Percentiles rank a stretch among this genome's conserved stretches.
These are phyloP conservation scores for Agrypnia vestita DNA, from an alignment of 1,140 invertebrate species.

Conservation along the genomic window DNA sequence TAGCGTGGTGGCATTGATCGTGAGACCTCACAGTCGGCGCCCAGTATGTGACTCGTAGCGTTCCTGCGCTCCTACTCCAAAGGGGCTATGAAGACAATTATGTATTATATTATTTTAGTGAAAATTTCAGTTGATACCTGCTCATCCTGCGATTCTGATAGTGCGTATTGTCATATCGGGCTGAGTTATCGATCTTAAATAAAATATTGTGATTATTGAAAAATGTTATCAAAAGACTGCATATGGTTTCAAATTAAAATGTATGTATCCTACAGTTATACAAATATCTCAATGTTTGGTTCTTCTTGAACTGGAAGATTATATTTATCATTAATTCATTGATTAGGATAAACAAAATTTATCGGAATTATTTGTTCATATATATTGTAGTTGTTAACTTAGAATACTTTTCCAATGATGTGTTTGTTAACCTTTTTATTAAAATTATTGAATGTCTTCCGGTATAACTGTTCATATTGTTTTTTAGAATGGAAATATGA, in stretches of 20 bases:
- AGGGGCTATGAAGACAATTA: slow-evolving; percentile 44
- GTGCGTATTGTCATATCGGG: background rate
- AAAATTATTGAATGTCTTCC: slow-evolving; percentile 57
- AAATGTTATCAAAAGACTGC: slow-evolving; percentile 59
- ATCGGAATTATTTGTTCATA: slow-evolving; percentile 35
- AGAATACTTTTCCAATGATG: slow-evolving; percentile 42
- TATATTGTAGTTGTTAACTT: slow-evolving; percentile 41
- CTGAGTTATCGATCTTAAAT: slow-evolving; percentile 49
- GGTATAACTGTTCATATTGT: slow-evolving; percentile 27
- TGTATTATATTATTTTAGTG: slow-evolving; percentile 45
- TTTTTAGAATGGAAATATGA: slow-evolving; percentile 6
- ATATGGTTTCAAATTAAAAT: slow-evolving; percentile 47
- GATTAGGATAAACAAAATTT: slow-evolving; percentile 28
- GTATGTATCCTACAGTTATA: slow-evolving; percentile 22
- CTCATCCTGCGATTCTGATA: slow-evolving; percentile 1
- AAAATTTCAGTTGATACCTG: slow-evolving; percentile 29
- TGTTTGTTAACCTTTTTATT: slow-evolving; percentile 53
- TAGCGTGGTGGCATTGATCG: too few relatives aligned
- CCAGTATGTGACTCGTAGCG: background rate
- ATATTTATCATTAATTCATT: slow-evolving; percentile 43
- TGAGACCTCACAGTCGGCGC: too few relatives aligned
- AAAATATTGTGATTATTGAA: slow-evolving; percentile 56
- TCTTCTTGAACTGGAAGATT: slow-evolving; percentile 22
- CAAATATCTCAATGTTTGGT: slow-evolving; percentile 34
- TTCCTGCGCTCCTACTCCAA: background rate